Percentiles rank a stretch among this genome's conserved stretches.
These are phyloP conservation scores for Drosophila triauraria DNA, from an alignment of 1,140 invertebrate species.

Conservation along the genomic window DNA sequence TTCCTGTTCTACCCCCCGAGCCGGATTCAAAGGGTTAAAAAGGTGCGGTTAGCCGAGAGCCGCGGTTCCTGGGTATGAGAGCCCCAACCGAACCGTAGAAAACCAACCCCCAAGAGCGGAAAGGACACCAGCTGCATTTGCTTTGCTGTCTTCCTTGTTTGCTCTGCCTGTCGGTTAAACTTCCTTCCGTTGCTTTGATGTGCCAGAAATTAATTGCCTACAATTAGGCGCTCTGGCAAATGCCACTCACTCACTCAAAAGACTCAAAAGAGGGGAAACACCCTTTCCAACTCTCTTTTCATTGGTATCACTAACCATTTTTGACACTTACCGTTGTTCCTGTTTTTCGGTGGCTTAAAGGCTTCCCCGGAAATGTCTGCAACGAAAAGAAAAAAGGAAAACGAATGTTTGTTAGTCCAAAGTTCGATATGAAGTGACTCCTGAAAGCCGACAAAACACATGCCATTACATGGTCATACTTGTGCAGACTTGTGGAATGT, in stretches of 20 bases:
- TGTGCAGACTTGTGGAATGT: slow-evolving; percentile 70
- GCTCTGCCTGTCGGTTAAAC: slow-evolving; percentile 53
- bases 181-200: slow-evolving; percentile 75
- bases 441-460: slow-evolving; percentile 70
- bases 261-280: slow-evolving; percentile 13
- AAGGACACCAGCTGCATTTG: slow-evolving; percentile 82
- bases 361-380: slow-evolving; percentile 56
- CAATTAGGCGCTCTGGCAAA: slow-evolving; percentile 82
- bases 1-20: slow-evolving; percentile 70
- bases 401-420: slow-evolving; percentile 69
- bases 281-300: not conserved
- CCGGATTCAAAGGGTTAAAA: slow-evolving; percentile 75
- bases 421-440: slow-evolving; percentile 51
- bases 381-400: slow-evolving; percentile 37
- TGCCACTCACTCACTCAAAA: slow-evolving; percentile 63
- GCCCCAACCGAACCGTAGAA: slow-evolving; percentile 9
- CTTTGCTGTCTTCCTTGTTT: slow-evolving; percentile 64
- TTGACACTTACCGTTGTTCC: slow-evolving; percentile 76
- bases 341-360: slow-evolving; percentile 72
- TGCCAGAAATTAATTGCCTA: slow-evolving; percentile 85
- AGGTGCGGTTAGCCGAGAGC: slow-evolving; percentile 77
- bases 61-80: slow-evolving; percentile 38
- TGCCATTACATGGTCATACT: slow-evolving; percentile 72
- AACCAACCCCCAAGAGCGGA: slow-evolving; percentile 55
- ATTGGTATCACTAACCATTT: slow-evolving; percentile 39